Percentiles rank a stretch among this genome's conserved stretches.
These are phyloP conservation scores for Chaetodon trifasciatus DNA, from an alignment of 2,797 vertebrate genomes.

Conservation along the genomic window DNA sequence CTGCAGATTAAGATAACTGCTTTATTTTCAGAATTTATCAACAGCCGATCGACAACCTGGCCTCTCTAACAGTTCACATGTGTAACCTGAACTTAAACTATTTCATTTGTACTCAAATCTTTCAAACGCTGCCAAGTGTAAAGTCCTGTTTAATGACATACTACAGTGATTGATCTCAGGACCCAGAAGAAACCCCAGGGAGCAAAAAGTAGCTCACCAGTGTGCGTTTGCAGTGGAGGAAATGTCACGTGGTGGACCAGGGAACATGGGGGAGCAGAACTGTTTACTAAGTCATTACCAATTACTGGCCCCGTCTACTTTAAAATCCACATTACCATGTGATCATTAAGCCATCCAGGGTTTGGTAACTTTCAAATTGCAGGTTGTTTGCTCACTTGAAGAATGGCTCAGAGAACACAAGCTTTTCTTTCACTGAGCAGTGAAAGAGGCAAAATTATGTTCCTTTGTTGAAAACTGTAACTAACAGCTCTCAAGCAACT, in stretches of 20 bases:
- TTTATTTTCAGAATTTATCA: constrained; percentile 23
- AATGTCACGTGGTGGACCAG: not conserved
- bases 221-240: not conserved
- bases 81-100: not conserved
- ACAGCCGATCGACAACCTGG: not conserved
- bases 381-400: constrained; percentile 1
- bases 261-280: not conserved
- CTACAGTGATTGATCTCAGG: constrained; percentile 29
- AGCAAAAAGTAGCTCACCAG: not conserved
- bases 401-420: not conserved
- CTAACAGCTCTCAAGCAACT: not conserved
- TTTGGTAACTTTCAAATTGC: not conserved
- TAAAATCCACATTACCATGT: constrained; percentile 5
- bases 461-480: not conserved
- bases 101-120: not conserved
- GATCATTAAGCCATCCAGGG: not conserved
- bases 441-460: not conserved
- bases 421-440: not conserved
- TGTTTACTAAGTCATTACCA: constrained; percentile 12
- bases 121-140: constrained; percentile 43
- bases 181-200: not conserved
- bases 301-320: constrained; percentile 5
- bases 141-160: constrained; percentile 43
- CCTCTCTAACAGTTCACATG: not conserved
- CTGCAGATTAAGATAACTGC: constrained; percentile 38